Evolutionary conservation across 2,888 invertebrate species (phyloP).

Genomic region (Drosophila birchii): DNA sequence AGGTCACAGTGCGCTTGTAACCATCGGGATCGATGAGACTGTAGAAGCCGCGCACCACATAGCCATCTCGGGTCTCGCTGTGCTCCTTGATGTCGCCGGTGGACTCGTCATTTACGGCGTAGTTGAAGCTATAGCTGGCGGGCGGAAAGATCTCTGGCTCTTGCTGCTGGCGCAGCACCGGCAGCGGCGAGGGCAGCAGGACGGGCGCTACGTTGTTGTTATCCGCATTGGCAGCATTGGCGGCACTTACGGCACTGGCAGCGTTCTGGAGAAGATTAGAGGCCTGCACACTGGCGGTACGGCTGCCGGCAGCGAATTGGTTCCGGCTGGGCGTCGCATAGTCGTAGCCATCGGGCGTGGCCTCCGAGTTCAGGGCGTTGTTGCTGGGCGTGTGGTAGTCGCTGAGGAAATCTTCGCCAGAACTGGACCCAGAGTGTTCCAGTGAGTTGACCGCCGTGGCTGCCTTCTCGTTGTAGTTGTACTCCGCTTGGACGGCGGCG

Average conservation of each 20-base stretch:
- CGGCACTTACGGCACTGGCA: slow-evolving; percentile 34
- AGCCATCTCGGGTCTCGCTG: slow-evolving; percentile 85
- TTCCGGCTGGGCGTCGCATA: slow-evolving; percentile 41
- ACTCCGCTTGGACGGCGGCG: slow-evolving; percentile 49
- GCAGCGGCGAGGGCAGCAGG: slow-evolving; percentile 41
- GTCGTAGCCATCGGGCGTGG: slow-evolving; percentile 67
- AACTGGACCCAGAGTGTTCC: slow-evolving; percentile 47
- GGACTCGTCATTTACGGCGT: slow-evolving; percentile 84
- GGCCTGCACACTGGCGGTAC: slow-evolving; percentile 38
- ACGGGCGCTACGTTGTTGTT: background rate
- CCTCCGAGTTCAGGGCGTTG: slow-evolving; percentile 61
- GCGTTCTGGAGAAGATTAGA: slow-evolving; percentile 40
- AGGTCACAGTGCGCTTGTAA: slow-evolving; percentile 85
- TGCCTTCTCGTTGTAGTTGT: slow-evolving; percentile 48
- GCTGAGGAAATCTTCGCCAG: slow-evolving; percentile 61
- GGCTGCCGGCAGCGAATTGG: slow-evolving; percentile 40
- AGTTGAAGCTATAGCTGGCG: slow-evolving; percentile 83
- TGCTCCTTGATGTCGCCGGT: slow-evolving; percentile 86
- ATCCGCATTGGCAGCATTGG: slow-evolving; percentile 16
- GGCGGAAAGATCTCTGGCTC: slow-evolving; percentile 67
- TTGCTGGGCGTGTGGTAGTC: slow-evolving; percentile 56
- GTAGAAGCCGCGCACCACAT: slow-evolving; percentile 86
- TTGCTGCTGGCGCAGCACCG: slow-evolving; percentile 42
- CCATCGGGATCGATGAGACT: slow-evolving; percentile 86
- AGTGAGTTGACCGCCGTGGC: slow-evolving; percentile 44